Percentiles rank a stretch among this genome's conserved stretches.
Conservation (phyloP, 2,888 invertebrate species). For the Calliphora vomitoria region DNA sequence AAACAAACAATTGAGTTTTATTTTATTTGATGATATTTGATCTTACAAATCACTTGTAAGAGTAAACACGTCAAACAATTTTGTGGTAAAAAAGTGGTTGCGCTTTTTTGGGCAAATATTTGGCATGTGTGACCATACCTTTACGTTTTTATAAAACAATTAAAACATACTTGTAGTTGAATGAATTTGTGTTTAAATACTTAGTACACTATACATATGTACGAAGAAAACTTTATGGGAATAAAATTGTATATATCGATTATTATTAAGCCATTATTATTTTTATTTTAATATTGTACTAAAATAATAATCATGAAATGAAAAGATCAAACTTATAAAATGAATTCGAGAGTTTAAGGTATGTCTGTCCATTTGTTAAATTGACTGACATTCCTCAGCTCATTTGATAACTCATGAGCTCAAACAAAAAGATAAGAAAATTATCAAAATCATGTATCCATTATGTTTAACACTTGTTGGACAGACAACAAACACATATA, state of each 20-base stretch:
- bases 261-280: not conserved
- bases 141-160: too few relatives aligned
- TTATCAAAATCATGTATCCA: conserved; percentile 64
- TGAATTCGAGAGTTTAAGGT: conserved; percentile 1
- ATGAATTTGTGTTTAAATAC: too few relatives aligned
- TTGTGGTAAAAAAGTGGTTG: too few relatives aligned
- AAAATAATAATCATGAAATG: not conserved
- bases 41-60: too few relatives aligned
- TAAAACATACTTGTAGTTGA: too few relatives aligned
- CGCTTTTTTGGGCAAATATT: too few relatives aligned
- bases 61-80: too few relatives aligned
- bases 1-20: too few relatives aligned
- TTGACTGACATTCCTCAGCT: conserved; percentile 31
- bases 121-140: too few relatives aligned
- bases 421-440: conserved; percentile 28
- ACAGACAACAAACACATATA: conserved; percentile 34
- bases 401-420: not conserved
- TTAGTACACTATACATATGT: too few relatives aligned
- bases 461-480: conserved; percentile 69
- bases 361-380: conserved; percentile 12
- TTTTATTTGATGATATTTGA: too few relatives aligned
- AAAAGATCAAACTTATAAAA: not conserved
- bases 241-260: not conserved
- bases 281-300: not conserved
- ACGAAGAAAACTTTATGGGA: not conserved